Conservation (phyloP, 2,888 invertebrate species). For the Ctena decussata region DNA sequence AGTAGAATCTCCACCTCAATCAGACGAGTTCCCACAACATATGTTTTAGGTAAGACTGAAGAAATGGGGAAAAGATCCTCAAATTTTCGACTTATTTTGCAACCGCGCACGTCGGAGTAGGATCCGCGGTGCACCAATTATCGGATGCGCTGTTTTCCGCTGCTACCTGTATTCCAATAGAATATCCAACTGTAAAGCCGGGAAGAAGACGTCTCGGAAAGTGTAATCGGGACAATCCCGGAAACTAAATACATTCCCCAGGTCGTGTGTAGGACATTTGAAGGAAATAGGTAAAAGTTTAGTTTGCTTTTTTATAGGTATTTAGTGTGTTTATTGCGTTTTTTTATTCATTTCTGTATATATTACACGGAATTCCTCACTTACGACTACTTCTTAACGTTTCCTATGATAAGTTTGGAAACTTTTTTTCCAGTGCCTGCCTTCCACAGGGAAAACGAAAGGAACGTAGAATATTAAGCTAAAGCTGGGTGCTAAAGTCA, state of each 20-base stretch:
- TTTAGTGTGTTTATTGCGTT: background rate
- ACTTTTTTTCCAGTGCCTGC: background rate
- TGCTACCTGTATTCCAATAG: background rate
- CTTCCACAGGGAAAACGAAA: background rate
- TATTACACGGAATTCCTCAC: too few species aligned
- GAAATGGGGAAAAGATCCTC: too few species aligned
- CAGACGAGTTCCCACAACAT: too few species aligned
- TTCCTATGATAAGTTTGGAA: background rate
- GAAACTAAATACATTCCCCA: background rate
- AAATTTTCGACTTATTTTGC: too few species aligned
- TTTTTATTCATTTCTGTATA: too few species aligned
- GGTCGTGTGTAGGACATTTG: slow-evolving; percentile 12
- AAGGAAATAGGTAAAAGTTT: background rate
- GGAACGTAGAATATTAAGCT: too few species aligned
- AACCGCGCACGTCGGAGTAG: background rate
- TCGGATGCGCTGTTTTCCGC: background rate
- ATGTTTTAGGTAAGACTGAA: too few species aligned
- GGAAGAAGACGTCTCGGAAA: background rate
- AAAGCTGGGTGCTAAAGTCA: too few species aligned
- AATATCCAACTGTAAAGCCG: background rate
- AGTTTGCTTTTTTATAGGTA: background rate
- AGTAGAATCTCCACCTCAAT: too few species aligned
- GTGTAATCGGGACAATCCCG: slow-evolving; percentile 5
- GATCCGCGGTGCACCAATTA: background rate
- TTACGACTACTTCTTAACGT: too few species aligned